A percentile compares a stretch with the other conserved stretches of the same genome.
Evolutionary conservation across 2,888 invertebrate genomes (phyloP).

Genomic region (Stratiomys singularior): DNA sequence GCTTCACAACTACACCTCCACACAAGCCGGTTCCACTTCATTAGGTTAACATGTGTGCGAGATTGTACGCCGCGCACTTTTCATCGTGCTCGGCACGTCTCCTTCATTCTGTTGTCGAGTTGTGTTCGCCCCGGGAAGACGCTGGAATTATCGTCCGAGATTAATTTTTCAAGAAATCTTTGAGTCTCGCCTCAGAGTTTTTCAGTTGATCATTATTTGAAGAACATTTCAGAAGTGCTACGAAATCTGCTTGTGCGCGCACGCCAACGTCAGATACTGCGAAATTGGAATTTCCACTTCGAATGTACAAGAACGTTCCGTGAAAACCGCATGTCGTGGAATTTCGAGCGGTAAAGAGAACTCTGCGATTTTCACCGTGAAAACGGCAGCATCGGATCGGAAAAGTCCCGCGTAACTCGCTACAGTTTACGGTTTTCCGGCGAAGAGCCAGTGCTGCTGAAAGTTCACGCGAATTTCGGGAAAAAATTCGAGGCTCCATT

Average conservation of each 20-base stretch:
- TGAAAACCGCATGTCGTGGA: neutral
- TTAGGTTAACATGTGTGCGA: neutral
- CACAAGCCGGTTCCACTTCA: conserved; percentile 7
- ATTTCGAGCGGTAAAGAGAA: neutral
- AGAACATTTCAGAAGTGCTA: no score
- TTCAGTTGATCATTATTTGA: no score
- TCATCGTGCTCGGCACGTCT: conserved; percentile 5
- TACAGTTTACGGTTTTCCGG: neutral
- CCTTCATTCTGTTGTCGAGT: conserved; percentile 8
- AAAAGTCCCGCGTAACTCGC: neutral
- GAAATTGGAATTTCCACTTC: no score
- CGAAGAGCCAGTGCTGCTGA: neutral
- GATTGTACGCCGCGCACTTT: neutral
- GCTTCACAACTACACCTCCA: conserved; percentile 6
- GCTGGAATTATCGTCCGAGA: neutral
- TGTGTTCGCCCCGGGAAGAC: neutral
- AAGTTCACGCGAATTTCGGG: neutral
- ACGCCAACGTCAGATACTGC: no score
- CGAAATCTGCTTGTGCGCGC: no score
- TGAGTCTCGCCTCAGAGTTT: neutral
- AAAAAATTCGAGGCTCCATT: conserved; percentile 22
- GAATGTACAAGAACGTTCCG: neutral
- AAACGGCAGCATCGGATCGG: neutral
- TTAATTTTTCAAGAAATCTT: neutral
- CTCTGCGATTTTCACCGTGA: neutral